Evolutionary conservation across 2,888 invertebrate species (phyloP).

Genomic region (Tyria jacobaeae): DNA sequence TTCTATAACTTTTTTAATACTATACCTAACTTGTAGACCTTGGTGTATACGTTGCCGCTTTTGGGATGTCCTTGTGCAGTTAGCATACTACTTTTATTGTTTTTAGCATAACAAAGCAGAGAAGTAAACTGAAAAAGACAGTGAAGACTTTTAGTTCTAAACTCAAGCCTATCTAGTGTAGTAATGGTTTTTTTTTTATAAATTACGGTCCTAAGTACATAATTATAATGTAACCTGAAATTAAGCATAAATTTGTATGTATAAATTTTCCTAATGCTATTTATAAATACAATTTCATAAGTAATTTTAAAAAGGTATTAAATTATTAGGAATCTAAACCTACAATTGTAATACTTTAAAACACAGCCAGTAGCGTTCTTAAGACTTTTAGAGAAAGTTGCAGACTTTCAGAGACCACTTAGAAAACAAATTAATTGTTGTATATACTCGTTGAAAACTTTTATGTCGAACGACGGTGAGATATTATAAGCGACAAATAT

Average conservation of each 20-base stretch:
- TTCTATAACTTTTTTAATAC: slow-evolving; percentile 31
- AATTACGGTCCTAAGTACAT: background rate
- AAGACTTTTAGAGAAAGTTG: background rate
- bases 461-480: background rate
- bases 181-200: too few species aligned
- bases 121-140: too few species aligned
- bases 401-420: background rate
- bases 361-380: background rate
- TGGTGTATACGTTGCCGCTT: too few species aligned
- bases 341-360: background rate
- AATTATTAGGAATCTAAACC: background rate
- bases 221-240: too few species aligned
- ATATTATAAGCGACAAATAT: background rate
- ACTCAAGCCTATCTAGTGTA: too few species aligned
- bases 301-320: background rate
- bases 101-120: background rate
- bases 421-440: background rate
- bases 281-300: background rate
- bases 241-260: too few species aligned
- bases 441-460: background rate
- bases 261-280: background rate
- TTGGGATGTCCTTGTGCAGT: background rate
- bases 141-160: too few species aligned
- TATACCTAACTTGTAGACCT: background rate
- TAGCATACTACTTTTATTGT: background rate